A percentile compares a stretch with the other conserved stretches of the same genome.
phyloP scores from a whole-genome alignment of 2,797 vertebrate genomes.

The Labeo calbasu region DNA sequence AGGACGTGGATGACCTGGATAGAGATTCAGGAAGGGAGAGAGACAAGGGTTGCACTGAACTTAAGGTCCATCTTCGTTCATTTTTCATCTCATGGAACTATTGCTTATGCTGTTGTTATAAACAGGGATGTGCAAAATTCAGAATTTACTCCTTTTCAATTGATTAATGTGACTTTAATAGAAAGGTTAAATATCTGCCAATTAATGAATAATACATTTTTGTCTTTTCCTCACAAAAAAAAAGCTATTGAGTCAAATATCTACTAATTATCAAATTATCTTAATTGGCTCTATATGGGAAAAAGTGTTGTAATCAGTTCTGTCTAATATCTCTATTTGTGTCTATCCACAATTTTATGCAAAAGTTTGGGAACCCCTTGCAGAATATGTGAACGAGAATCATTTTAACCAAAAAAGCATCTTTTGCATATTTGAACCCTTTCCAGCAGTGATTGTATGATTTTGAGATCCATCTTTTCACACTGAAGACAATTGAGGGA shows the following conservation, averaged over 20 bases:
- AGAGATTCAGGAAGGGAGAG: conserved; percentile 33
- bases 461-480: no score
- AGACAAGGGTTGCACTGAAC: neutral
- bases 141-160: neutral
- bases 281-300: neutral
- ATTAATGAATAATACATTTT: neutral
- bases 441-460: no score
- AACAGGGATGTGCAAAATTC: neutral
- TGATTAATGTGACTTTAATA: neutral
- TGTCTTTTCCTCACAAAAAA: neutral
- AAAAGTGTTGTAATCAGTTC: neutral
- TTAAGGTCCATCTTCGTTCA: conserved; percentile 27
- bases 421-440: no score
- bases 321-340: neutral
- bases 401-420: no score
- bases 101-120: neutral
- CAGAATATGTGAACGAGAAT: no score
- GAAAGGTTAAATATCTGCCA: neutral
- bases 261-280: neutral
- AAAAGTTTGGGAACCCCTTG: no score
- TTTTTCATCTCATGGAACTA: conserved; percentile 27
- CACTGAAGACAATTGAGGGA: no score
- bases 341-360: no score
- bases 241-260: neutral
- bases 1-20: conserved; percentile 62